Evolutionary conservation across 2,113 vertebrate genomes (phyloP).

Genomic region (Gavialis gangeticus): DNA sequence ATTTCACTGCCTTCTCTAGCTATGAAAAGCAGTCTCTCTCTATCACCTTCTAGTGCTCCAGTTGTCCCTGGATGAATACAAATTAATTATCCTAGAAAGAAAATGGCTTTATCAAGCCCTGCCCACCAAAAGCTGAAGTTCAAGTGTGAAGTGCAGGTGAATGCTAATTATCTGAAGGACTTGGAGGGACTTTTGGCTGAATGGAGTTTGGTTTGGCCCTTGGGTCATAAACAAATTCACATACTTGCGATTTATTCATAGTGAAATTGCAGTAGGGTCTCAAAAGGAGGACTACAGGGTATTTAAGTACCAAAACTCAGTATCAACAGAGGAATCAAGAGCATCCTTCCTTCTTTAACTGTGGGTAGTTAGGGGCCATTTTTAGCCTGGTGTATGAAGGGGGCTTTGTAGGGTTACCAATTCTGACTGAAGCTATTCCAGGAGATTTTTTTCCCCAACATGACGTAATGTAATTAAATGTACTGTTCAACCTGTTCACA

Average conservation of each 20-base stretch:
- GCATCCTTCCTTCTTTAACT: neutral
- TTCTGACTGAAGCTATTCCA: too few relatives aligned
- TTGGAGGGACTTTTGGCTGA: neutral
- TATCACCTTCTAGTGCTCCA: neutral
- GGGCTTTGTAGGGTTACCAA: neutral
- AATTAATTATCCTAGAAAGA: neutral
- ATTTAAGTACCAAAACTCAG: neutral
- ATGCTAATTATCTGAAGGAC: neutral
- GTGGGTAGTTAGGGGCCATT: neutral
- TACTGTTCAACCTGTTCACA: too few relatives aligned
- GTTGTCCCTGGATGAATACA: neutral
- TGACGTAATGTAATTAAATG: too few relatives aligned
- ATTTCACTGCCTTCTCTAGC: neutral
- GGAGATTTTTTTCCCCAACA: too few relatives aligned
- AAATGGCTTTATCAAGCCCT: neutral
- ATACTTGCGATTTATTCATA: neutral
- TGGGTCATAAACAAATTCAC: neutral
- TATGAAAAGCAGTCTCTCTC: neutral
- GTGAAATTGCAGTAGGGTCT: neutral
- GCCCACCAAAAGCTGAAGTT: neutral
- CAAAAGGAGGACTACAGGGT: neutral
- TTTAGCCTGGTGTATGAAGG: neutral
- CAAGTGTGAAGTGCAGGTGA: neutral
- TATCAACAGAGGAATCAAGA: neutral
- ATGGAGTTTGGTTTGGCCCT: neutral